phyloP scores from a whole-genome alignment of 1,140 invertebrate genomes.

The Drosophila grimshawi region DNA sequence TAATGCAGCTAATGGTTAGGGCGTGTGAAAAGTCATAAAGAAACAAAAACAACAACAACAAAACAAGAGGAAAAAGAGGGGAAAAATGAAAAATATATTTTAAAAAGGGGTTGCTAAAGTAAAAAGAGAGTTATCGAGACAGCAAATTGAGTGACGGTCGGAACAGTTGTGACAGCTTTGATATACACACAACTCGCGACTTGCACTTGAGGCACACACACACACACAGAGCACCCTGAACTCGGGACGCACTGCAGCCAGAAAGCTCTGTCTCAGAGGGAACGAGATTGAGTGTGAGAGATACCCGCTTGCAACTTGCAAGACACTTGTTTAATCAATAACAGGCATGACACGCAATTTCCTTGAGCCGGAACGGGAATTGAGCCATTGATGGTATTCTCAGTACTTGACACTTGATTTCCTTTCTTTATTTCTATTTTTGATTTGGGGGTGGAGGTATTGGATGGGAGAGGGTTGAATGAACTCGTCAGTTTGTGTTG shows the following conservation, averaged over 20 bases:
- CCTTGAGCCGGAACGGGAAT: constrained; percentile 39
- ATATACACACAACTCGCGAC: constrained; percentile 10
- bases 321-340: constrained; percentile 78
- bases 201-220: neutral
- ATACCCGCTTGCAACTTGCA: constrained; percentile 22
- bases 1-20: constrained; percentile 60
- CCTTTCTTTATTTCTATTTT: neutral
- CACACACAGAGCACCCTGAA: constrained; percentile 3
- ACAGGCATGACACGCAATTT: constrained; percentile 45
- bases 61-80: neutral
- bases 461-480: constrained; percentile 19
- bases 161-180: constrained; percentile 42
- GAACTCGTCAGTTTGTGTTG: constrained; percentile 26
- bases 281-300: neutral
- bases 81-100: neutral
- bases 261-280: neutral
- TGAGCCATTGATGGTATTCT: constrained; percentile 32
- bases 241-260: constrained; percentile 3
- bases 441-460: too few species aligned
- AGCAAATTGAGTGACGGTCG: constrained; percentile 33
- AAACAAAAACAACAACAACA: constrained; percentile 60
- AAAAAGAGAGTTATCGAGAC: constrained; percentile 34
- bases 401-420: constrained; percentile 33
- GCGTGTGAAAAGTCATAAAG: constrained; percentile 77
- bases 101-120: constrained; percentile 4